A percentile compares a stretch with the other conserved stretches of the same genome.
phyloP scores from a whole-genome alignment of 2,113 vertebrate genomes.

The Arvicanthis niloticus region DNA sequence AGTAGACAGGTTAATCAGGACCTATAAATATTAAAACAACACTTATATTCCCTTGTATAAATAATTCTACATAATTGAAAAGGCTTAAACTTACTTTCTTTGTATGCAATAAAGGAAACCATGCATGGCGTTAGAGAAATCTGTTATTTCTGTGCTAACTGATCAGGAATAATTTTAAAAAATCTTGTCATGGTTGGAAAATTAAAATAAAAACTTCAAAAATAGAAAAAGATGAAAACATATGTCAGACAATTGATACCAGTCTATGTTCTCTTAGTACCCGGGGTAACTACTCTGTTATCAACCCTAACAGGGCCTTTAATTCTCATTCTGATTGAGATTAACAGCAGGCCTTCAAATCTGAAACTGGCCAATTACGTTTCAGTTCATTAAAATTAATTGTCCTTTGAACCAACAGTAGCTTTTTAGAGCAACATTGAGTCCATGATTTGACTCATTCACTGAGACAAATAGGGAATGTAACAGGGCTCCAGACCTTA shows the following conservation, averaged over 20 bases:
- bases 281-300: neutral
- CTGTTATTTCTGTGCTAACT: neutral
- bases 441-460: neutral
- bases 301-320: neutral
- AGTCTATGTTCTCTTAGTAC: neutral
- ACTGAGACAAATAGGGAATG: too few species aligned
- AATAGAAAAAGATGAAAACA: neutral
- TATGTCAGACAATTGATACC: neutral
- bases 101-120: neutral
- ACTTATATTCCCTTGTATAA: neutral
- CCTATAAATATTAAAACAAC: neutral
- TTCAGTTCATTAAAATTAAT: neutral
- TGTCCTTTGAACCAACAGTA: too few species aligned
- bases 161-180: neutral
- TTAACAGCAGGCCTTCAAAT: neutral
- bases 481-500: neutral
- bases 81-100: neutral
- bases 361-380: neutral
- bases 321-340: neutral
- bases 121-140: neutral
- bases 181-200: neutral
- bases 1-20: neutral
- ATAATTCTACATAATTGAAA: neutral
- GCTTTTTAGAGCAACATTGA: neutral
- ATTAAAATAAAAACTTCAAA: neutral